Percentiles rank a stretch among this genome's conserved stretches.
Evolutionary conservation across 2,113 vertebrate species (phyloP).

Genomic region (Hippocampus abdominalis): DNA sequence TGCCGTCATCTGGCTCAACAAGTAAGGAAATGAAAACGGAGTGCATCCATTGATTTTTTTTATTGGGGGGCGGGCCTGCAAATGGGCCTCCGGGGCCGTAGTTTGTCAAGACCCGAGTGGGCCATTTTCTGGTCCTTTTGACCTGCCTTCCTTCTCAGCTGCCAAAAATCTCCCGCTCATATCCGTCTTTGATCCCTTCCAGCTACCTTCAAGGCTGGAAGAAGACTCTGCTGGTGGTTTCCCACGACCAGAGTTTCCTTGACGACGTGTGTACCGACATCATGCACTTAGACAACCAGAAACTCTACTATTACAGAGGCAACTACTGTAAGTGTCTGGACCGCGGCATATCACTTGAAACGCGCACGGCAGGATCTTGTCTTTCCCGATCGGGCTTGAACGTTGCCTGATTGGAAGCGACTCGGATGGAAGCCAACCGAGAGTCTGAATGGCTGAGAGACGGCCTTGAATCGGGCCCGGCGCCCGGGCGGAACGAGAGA

Average conservation of each 20-base stretch:
- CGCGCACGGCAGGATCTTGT: neutral
- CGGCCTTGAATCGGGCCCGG: neutral
- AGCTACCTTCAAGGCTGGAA: constrained; percentile 92
- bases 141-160: neutral
- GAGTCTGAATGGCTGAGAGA: neutral
- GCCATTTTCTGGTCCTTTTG: too few relatives aligned
- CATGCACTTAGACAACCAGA: constrained; percentile 83
- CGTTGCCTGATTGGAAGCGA: neutral
- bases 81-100: too few relatives aligned
- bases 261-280: constrained; percentile 93
- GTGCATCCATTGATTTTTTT: too few relatives aligned
- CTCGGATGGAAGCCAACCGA: neutral
- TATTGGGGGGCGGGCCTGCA: too few relatives aligned
- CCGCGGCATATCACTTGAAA: neutral
- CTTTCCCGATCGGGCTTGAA: neutral
- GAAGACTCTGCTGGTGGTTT: constrained; percentile 89
- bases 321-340: constrained; percentile 81
- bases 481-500: neutral
- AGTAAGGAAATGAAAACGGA: constrained; percentile 60
- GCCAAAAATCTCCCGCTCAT: neutral
- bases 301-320: constrained; percentile 88
- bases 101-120: too few relatives aligned
- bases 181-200: neutral
- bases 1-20: constrained; percentile 95
- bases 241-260: constrained; percentile 91